Evolutionary conservation across 2,888 invertebrate species (phyloP).

Genomic region (Polyploca ridens): DNA sequence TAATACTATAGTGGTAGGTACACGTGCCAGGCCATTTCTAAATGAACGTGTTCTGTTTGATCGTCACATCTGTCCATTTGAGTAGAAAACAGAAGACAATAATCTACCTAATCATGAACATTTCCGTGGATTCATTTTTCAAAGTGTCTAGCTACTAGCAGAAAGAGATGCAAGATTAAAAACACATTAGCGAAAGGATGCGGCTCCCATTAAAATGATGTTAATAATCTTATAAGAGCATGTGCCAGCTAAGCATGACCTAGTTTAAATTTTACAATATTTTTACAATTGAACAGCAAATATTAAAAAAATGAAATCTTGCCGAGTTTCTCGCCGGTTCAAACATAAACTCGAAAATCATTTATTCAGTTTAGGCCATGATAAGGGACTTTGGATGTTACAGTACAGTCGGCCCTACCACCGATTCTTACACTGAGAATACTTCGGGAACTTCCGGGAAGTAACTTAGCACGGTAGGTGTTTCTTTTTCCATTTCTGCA

Average conservation of each 20-base stretch:
- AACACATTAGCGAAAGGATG: neutral
- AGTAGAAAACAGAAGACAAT: neutral
- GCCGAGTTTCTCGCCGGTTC: too few relatives aligned
- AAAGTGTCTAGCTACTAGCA: neutral
- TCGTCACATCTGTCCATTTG: neutral
- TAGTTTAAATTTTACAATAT: neutral
- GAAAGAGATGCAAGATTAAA: constrained; percentile 7
- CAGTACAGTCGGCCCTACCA: too few relatives aligned
- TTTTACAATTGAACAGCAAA: neutral
- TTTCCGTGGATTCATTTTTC: neutral
- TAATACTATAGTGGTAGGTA: too few relatives aligned
- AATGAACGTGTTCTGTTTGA: neutral
- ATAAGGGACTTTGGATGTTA: too few relatives aligned
- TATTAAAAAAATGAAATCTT: too few relatives aligned
- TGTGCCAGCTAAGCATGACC: neutral
- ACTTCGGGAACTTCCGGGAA: too few relatives aligned
- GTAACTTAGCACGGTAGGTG: too few relatives aligned
- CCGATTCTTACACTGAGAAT: too few relatives aligned
- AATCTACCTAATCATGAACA: neutral
- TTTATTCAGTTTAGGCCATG: too few relatives aligned
- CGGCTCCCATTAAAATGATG: neutral
- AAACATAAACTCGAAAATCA: too few relatives aligned
- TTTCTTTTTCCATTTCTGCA: too few relatives aligned
- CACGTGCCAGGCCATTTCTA: too few relatives aligned
- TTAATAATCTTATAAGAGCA: neutral